Evolutionary conservation across 2,113 vertebrate genomes (phyloP), one percentile per base, ranked within the genome.

Genomic region (Onychostruthus taczanowskii): DNA sequence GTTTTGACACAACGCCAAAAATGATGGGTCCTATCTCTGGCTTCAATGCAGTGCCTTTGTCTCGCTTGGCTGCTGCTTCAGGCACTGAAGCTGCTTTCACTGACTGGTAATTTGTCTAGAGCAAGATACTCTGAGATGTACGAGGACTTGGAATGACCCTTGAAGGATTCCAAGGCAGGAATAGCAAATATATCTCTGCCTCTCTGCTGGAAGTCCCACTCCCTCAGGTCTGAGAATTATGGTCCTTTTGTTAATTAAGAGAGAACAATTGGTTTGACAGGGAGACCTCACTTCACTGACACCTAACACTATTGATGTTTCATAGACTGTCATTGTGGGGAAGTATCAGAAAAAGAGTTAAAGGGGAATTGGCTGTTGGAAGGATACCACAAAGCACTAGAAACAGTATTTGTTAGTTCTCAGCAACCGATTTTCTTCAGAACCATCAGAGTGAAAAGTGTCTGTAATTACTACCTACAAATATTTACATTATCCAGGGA

Each of bases 401-500:
- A 78, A 87, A 66, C 8, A 63, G 24, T 64, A 69, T 53, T 79
- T 80, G 47, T 77, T 87, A 55, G 37, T 81, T 91, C 69, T 84
- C 18, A 52, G 64, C 9, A 69, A 63, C n/a, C 50, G 46, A 35
- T 70, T 93, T 87, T 91, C n/a, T 68, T 92, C 37, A 61, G 53
- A 83, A 31, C 35, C 44, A 66, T 16, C 12, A 91, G 21, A 93
- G 35, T 43, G 18, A 91, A 91, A 91, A 87, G 35, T 35, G 59
- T 69, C 59, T 53, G n/a, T 86, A 92, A 92, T 84, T 87, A 33
- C 55, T 66, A 77, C 41, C 50, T 87, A 70, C 52, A 93, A 84
- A 89, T 81, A 55, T 89, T 93, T 67, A 62, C 30, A 20, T 89
- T 70, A 91, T 58, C 66, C 61, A 78, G 66, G 66, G 81, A 94